Conservation (phyloP, 2,113 vertebrate genomes). For the Semicossyphus pulcher region DNA sequence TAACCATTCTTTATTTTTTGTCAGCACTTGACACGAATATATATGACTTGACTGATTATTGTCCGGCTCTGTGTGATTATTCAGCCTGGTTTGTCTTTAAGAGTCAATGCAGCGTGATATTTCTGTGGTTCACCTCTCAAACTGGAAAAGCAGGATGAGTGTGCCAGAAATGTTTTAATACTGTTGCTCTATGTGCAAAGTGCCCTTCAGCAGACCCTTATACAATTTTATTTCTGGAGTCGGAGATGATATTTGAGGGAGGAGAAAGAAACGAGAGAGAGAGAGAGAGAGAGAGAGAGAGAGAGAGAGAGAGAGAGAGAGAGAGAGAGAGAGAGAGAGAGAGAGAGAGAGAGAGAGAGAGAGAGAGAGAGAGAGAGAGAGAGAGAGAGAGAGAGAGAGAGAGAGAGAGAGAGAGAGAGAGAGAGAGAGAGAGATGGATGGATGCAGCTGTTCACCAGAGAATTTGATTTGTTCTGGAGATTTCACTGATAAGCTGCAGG, state of each 20-base stretch:
- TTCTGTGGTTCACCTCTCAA: no score
- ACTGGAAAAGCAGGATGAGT: no score
- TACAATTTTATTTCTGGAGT: no score
- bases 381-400: slow-evolving; percentile 8
- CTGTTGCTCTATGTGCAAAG: slow-evolving; percentile 60
- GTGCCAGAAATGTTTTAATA: slow-evolving; percentile 73
- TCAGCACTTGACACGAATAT: no score
- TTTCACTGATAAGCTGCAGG: no score
- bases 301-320: no score
- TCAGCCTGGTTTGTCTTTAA: slow-evolving; percentile 71
- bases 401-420: slow-evolving; percentile 11
- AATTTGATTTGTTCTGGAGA: slow-evolving; percentile 48
- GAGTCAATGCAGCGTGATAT: slow-evolving; percentile 66
- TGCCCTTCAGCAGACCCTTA: slow-evolving; percentile 75
- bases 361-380: not conserved
- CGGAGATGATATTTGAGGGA: slow-evolving; percentile 51
- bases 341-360: no score
- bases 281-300: no score
- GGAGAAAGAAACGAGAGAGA: slow-evolving; percentile 1
- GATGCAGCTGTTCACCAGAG: no score
- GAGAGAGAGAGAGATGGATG: slow-evolving; percentile 16
- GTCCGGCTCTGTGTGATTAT: slow-evolving; percentile 72
- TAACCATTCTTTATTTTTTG: no score
- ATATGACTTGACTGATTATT: slow-evolving; percentile 60
- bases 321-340: no score